Evolutionary conservation across 2,113 vertebrate genomes (phyloP).

Genomic region (Trachemys scripta): DNA sequence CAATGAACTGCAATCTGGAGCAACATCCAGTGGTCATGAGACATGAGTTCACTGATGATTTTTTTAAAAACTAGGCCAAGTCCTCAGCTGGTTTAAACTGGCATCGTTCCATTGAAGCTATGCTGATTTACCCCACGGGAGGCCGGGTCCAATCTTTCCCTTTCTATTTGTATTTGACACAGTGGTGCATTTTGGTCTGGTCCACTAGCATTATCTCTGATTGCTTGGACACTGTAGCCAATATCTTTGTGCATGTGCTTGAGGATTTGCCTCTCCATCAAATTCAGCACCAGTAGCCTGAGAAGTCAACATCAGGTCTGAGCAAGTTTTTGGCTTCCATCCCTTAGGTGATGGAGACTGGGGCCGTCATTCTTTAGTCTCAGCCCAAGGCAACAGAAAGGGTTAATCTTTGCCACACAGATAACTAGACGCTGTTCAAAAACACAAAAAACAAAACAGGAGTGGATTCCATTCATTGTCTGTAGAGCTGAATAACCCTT

Average conservation of each 20-base stretch:
- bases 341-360: background rate
- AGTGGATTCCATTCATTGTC: slow-evolving; percentile 25
- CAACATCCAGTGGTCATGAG: background rate
- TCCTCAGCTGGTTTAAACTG: background rate
- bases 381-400: background rate
- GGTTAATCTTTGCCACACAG: background rate
- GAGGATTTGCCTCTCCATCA: background rate
- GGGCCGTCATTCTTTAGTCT: slow-evolving; percentile 18
- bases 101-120: background rate
- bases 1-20: background rate
- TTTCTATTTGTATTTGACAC: slow-evolving; percentile 32
- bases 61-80: background rate
- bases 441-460: background rate
- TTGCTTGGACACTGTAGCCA: background rate
- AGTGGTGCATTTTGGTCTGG: background rate
- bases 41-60: background rate
- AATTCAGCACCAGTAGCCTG: slow-evolving; percentile 7
- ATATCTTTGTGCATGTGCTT: background rate
- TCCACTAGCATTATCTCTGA: background rate
- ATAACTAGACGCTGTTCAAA: slow-evolving; percentile 2
- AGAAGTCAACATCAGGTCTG: background rate
- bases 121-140: background rate
- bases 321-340: background rate
- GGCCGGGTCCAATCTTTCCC: background rate
- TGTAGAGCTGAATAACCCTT: background rate